Conservation (phyloP, 2,113 vertebrate species). For the Pongo abelii region DNA sequence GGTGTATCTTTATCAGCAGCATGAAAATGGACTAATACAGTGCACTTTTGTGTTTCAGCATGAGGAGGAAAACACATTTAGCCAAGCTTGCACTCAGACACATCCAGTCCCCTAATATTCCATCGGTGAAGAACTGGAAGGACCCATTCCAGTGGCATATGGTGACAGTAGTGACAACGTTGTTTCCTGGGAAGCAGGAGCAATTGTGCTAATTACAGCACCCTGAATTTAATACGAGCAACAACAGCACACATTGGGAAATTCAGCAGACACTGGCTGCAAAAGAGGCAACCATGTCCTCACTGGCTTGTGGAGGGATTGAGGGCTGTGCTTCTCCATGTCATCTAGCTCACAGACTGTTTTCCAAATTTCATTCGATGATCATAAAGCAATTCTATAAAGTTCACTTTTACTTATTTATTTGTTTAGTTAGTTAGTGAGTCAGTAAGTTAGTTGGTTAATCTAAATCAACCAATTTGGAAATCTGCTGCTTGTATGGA, state of each 20-base stretch:
- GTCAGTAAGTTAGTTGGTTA: neutral
- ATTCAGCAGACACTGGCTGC: neutral
- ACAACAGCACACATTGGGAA: neutral
- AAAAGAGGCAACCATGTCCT: neutral
- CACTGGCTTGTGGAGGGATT: neutral
- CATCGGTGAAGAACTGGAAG: neutral
- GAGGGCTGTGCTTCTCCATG: accelerated
- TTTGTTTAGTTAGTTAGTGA: neutral
- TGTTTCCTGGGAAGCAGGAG: neutral
- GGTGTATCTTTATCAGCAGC: too few relatives aligned
- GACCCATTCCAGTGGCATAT: too few relatives aligned
- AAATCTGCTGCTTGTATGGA: neutral
- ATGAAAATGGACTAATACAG: too few relatives aligned
- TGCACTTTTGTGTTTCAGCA: neutral
- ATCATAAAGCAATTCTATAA: neutral
- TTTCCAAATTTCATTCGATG: neutral
- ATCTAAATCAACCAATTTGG: neutral
- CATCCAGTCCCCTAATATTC: neutral
- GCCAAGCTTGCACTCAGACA: neutral
- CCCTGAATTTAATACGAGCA: neutral
- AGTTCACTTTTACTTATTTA: neutral
- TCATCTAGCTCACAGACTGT: neutral
- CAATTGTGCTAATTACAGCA: neutral
- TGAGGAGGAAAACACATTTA: neutral
- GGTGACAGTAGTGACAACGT: neutral